A percentile compares a stretch with the other conserved stretches of the same genome.
Conservation (phyloP, 2,113 vertebrate species). For the Hyla sarda region DNA sequence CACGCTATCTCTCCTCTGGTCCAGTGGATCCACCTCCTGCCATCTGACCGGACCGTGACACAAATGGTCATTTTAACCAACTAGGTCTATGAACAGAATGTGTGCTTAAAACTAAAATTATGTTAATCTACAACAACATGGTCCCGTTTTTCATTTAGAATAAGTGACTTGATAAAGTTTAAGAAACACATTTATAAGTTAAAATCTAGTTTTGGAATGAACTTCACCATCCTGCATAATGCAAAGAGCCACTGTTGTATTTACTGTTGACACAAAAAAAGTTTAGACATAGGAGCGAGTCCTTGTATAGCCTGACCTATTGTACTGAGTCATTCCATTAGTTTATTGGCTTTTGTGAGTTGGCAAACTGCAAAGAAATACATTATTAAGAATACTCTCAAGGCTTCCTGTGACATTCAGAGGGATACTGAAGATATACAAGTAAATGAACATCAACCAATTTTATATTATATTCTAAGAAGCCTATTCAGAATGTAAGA, state of each 20-base stretch:
- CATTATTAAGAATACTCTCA: conserved; percentile 32
- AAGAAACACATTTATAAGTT: not conserved
- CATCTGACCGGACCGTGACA: no score
- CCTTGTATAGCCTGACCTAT: conserved; percentile 39
- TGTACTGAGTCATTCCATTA: conserved; percentile 32
- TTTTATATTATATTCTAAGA: not conserved
- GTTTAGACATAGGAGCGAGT: conserved; percentile 21
- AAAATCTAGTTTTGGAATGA: not conserved
- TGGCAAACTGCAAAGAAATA: conserved; percentile 33
- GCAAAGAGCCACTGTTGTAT: not conserved
- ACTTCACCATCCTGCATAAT: not conserved
- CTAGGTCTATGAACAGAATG: not conserved
- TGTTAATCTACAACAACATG: not conserved
- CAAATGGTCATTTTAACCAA: no score
- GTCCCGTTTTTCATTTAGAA: not conserved
- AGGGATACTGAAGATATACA: not conserved
- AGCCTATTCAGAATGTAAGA: not conserved
- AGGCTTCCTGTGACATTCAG: not conserved
- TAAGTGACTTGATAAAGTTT: not conserved
- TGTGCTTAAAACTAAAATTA: not conserved
- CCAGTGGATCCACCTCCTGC: no score
- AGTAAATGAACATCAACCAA: not conserved
- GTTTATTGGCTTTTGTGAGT: conserved; percentile 48
- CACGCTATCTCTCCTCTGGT: no score
- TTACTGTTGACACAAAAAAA: conserved; percentile 27